phyloP scores from a whole-genome alignment of 2,797 vertebrate species.

The Merluccius polli region DNA sequence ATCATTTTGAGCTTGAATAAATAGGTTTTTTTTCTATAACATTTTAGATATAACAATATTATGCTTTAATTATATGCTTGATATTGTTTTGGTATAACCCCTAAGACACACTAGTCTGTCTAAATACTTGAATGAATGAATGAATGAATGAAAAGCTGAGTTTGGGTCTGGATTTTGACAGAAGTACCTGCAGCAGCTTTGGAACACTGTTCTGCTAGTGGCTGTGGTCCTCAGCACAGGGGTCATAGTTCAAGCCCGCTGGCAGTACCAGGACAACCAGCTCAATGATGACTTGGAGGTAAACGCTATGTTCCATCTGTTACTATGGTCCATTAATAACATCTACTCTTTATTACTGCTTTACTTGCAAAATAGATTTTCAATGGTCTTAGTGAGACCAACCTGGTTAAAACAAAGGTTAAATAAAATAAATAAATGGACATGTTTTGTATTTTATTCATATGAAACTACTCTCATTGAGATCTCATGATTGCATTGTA shows the following conservation, averaged over 20 bases:
- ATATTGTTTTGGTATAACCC: background rate
- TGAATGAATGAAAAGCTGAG: background rate
- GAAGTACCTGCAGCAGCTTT: conserved; percentile 94
- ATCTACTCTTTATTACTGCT: background rate
- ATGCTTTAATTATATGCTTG: background rate
- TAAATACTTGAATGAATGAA: background rate
- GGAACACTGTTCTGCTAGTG: conserved; percentile 90
- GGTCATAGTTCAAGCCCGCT: conserved; percentile 87
- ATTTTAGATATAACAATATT: background rate
- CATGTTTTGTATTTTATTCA: background rate
- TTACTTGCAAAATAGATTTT: background rate
- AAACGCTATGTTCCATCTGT: background rate
- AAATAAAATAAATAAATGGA: background rate
- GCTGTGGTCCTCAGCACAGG: conserved; percentile 89
- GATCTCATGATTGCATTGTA: background rate
- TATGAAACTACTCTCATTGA: background rate
- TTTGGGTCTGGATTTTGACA: conserved; percentile 39
- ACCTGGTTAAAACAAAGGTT: background rate
- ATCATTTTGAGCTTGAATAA: background rate
- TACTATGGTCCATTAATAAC: background rate
- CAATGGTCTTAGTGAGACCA: too few species aligned
- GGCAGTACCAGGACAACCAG: conserved; percentile 79
- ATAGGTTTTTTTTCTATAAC: background rate
- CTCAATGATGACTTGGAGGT: conserved; percentile 80
- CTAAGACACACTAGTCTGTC: background rate